Percentiles rank a stretch among this genome's conserved stretches.
These are phyloP conservation scores for Drosophila ficusphila DNA, from an alignment of 1,140 invertebrate genomes.

Conservation along the genomic window DNA sequence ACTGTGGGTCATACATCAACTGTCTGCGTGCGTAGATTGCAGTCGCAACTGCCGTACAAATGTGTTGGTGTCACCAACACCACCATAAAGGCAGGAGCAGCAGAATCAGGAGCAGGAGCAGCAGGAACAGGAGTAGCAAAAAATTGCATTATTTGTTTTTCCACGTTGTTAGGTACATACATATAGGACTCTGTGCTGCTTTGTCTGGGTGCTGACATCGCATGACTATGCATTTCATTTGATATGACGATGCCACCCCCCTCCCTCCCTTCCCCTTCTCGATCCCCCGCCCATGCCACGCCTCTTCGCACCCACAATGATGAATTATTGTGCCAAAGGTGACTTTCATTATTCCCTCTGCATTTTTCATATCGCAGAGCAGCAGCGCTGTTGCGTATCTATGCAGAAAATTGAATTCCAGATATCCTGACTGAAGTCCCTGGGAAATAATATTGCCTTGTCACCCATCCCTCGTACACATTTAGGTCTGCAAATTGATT, in stretches of 20 bases:
- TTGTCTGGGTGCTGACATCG: constrained; percentile 36
- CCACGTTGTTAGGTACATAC: constrained; percentile 45
- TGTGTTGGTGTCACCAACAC: constrained; percentile 59
- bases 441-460: constrained; percentile 53
- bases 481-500: constrained; percentile 62
- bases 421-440: constrained; percentile 24
- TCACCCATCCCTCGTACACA: constrained; percentile 30
- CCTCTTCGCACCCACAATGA: constrained; percentile 47
- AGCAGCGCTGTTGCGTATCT: constrained; percentile 56
- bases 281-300: neutral
- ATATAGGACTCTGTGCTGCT: constrained; percentile 9
- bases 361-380: constrained; percentile 54
- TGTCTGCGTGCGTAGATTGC: constrained; percentile 55
- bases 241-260: constrained; percentile 45
- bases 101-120: too few relatives aligned
- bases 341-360: constrained; percentile 71
- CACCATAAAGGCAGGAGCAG: too few relatives aligned
- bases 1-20: constrained; percentile 61
- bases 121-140: constrained; percentile 30
- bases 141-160: constrained; percentile 78
- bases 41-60: constrained; percentile 20
- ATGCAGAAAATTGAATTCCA: constrained; percentile 79
- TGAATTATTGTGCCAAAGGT: constrained; percentile 75
- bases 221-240: constrained; percentile 80
- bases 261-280: too few relatives aligned